Percentiles rank a stretch among this genome's conserved stretches.
Conservation (phyloP, 1,140 invertebrate genomes). For the Metaphire vulgaris region DNA sequence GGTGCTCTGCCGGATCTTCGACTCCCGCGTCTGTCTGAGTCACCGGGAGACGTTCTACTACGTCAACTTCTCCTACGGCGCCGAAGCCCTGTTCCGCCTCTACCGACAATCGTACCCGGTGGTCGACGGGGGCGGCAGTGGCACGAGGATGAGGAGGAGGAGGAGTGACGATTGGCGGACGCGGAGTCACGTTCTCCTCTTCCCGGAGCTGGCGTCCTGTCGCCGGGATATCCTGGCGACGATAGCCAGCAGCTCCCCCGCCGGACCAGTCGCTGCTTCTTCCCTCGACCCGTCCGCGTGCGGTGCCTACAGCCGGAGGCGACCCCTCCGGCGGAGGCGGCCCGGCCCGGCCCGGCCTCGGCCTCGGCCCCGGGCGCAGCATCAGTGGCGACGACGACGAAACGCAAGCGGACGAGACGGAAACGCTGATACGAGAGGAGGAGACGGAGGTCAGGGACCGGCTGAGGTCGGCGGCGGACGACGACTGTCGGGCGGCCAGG, state of each 20-base stretch:
- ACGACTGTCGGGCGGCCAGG: too few species aligned
- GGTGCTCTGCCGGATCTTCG: conserved; percentile 22
- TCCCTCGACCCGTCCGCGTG: background rate
- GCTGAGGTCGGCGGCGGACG: background rate
- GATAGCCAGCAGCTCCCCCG: conserved; percentile 12
- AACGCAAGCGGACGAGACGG: background rate
- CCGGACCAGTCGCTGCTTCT: background rate
- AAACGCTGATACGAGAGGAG: background rate
- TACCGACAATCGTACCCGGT: conserved; percentile 27
- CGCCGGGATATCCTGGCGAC: conserved; percentile 27
- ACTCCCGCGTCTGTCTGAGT: conserved; percentile 28
- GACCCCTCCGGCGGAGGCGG: background rate
- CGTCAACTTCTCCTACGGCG: conserved; percentile 28
- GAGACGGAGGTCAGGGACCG: background rate
- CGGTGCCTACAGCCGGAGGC: background rate
- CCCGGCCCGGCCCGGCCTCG: background rate
- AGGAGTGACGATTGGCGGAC: conserved; percentile 8
- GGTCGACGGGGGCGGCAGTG: too few species aligned
- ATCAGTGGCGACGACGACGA: background rate
- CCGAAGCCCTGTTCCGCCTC: conserved; percentile 26
- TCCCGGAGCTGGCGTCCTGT: conserved; percentile 25
- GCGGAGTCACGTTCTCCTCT: conserved; percentile 8
- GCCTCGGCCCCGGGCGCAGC: too few species aligned
- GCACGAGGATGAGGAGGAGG: too few species aligned
- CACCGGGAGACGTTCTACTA: conserved; percentile 30